These are phyloP conservation scores for Oegoconia quadripuncta DNA, from an alignment of 2,888 invertebrate species.

Conservation along the genomic window DNA sequence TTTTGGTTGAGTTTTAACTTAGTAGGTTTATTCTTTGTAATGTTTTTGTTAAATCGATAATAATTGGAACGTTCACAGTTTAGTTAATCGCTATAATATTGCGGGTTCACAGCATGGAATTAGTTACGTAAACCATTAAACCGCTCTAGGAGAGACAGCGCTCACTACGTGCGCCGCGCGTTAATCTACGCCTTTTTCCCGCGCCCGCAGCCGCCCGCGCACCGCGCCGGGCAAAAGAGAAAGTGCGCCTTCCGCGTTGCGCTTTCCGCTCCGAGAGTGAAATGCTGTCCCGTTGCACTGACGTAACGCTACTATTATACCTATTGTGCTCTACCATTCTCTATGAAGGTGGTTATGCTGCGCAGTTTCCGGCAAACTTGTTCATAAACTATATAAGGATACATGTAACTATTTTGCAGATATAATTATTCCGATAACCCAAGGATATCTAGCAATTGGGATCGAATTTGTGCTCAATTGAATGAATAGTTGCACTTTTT, in stretches of 20 bases:
- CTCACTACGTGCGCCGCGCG: slow-evolving; percentile 20
- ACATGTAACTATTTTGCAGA: too few relatives aligned
- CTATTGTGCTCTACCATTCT: slow-evolving; percentile 10
- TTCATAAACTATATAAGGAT: too few relatives aligned
- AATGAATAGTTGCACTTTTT: too few relatives aligned
- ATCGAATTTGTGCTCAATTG: too few relatives aligned
- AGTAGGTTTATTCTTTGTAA: neutral
- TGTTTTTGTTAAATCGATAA: too few relatives aligned
- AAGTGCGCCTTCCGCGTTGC: slow-evolving; percentile 75
- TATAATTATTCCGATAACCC: too few relatives aligned
- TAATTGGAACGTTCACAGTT: too few relatives aligned
- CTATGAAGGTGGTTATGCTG: slow-evolving; percentile 6
- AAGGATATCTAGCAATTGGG: too few relatives aligned
- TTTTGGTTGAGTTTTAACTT: neutral
- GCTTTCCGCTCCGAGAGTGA: slow-evolving; percentile 76
- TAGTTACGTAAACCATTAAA: slow-evolving; percentile 24
- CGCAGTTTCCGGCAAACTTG: neutral
- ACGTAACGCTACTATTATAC: slow-evolving; percentile 53
- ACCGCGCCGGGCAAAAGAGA: slow-evolving; percentile 69
- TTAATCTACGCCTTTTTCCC: slow-evolving; percentile 47
- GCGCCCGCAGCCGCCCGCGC: slow-evolving; percentile 30
- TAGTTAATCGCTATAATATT: neutral
- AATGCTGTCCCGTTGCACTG: slow-evolving; percentile 74
- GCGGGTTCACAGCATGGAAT: slow-evolving; percentile 8
- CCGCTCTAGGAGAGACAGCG: slow-evolving; percentile 28